A percentile compares a stretch with the other conserved stretches of the same genome.
Conservation (phyloP, 2,113 vertebrate genomes). For the Puffinus mauretanicus region DNA sequence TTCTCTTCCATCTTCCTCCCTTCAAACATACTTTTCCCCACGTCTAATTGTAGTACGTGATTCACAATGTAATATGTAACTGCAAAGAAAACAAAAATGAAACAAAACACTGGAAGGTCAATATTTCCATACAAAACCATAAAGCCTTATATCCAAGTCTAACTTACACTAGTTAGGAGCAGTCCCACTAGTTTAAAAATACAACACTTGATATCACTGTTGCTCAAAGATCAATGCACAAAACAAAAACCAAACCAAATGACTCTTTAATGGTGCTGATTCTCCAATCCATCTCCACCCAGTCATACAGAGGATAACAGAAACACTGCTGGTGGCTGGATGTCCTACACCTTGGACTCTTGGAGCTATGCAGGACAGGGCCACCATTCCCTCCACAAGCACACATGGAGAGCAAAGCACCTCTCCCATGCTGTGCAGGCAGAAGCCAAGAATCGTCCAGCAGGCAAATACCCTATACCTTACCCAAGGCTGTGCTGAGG, state of each 20-base stretch:
- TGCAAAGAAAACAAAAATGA: neutral
- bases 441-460: neutral
- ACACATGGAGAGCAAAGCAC: neutral
- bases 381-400: neutral
- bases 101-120: neutral
- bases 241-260: neutral
- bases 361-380: neutral
- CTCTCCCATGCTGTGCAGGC: neutral
- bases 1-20: neutral
- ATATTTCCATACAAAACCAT: neutral
- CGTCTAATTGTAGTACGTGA: neutral
- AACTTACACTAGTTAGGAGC: neutral
- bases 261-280: neutral
- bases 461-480: neutral
- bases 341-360: neutral
- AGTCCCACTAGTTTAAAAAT: neutral
- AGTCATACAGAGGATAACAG: neutral
- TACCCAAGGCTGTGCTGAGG: neutral
- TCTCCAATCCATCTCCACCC: neutral
- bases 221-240: neutral
- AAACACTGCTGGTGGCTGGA: neutral
- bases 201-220: neutral
- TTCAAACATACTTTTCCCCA: neutral
- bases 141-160: neutral
- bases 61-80: neutral